These are phyloP conservation scores for Ophion obscuratus DNA, from an alignment of 2,888 invertebrate species.

Conservation along the genomic window DNA sequence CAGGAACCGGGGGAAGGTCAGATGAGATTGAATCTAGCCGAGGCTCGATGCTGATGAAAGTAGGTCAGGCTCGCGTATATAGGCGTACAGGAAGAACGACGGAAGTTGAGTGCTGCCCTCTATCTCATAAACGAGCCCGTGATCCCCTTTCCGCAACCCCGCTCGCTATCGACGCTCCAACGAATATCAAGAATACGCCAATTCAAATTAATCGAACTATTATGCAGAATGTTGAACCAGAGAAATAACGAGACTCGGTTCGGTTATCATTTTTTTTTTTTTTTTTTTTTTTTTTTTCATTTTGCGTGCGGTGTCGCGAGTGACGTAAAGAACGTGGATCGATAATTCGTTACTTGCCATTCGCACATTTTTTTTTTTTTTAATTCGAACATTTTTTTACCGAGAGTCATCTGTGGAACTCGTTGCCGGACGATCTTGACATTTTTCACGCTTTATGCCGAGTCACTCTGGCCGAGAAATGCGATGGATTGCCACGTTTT, in stretches of 20 bases:
- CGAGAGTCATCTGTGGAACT: background rate
- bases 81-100: slow-evolving; percentile 31
- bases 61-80: slow-evolving; percentile 61
- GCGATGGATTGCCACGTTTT: background rate
- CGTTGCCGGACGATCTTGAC: background rate
- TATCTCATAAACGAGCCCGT: slow-evolving; percentile 18
- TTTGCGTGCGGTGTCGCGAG: background rate
- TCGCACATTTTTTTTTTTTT: background rate
- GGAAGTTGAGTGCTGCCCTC: slow-evolving; percentile 28
- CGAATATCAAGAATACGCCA: background rate
- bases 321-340: background rate
- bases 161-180: background rate
- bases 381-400: background rate
- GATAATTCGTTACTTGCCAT: background rate
- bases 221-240: background rate
- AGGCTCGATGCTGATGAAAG: slow-evolving; percentile 60
- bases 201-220: slow-evolving; percentile 7
- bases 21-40: slow-evolving; percentile 61
- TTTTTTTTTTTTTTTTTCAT: background rate
- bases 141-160: background rate
- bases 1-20: slow-evolving; percentile 67
- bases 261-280: background rate
- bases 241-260: background rate
- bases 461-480: background rate
- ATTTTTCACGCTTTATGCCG: background rate